Percentiles rank a stretch among this genome's conserved stretches.
phyloP scores from a whole-genome alignment of 30 jellyfish, hydroid and myxozoan genomes.

The Nemopilema nomurai region DNA sequence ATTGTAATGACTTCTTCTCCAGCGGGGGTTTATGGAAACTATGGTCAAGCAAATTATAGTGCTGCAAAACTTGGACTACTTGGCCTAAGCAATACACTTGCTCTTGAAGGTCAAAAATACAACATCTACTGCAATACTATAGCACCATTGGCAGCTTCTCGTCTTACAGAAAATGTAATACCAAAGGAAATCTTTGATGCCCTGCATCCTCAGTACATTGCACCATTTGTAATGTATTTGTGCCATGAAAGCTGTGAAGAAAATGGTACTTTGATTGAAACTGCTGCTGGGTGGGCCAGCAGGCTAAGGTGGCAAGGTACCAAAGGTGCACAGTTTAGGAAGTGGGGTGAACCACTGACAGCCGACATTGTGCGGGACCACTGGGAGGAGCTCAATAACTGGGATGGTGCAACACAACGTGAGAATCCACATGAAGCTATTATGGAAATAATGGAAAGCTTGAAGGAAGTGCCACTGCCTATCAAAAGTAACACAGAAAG shows the following conservation, averaged over 20 bases:
- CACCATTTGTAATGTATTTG: slow-evolving; percentile 85
- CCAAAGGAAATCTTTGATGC: slow-evolving; percentile 66
- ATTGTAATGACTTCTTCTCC: slow-evolving; percentile 90
- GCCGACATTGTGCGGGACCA: slow-evolving; percentile 73
- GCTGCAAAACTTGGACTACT: slow-evolving; percentile 93
- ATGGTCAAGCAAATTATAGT: slow-evolving; percentile 94
- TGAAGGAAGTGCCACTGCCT: slow-evolving; percentile 2
- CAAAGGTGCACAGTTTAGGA: slow-evolving; percentile 62
- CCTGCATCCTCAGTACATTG: slow-evolving; percentile 81
- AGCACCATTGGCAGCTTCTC: slow-evolving; percentile 93
- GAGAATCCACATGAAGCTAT: slow-evolving; percentile 33
- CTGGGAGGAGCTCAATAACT: slow-evolving; percentile 77
- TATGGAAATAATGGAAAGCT: slow-evolving; percentile 12
- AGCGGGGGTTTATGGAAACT: slow-evolving; percentile 91
- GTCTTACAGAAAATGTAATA: slow-evolving; percentile 82
- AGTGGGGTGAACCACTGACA: slow-evolving; percentile 71
- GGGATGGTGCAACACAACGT: slow-evolving; percentile 45
- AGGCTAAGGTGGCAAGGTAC: slow-evolving; percentile 79
- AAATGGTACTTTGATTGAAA: slow-evolving; percentile 76
- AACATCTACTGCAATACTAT: slow-evolving; percentile 75
- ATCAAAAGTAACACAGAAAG: not conserved
- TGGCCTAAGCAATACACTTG: slow-evolving; percentile 84
- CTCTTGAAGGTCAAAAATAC: slow-evolving; percentile 80
- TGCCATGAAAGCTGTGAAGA: slow-evolving; percentile 88
- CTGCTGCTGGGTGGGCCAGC: slow-evolving; percentile 96